Evolutionary conservation across 2,888 invertebrate genomes (phyloP), one percentile per base, ranked within the genome.

Genomic region (Hypomecis atomaria): DNA sequence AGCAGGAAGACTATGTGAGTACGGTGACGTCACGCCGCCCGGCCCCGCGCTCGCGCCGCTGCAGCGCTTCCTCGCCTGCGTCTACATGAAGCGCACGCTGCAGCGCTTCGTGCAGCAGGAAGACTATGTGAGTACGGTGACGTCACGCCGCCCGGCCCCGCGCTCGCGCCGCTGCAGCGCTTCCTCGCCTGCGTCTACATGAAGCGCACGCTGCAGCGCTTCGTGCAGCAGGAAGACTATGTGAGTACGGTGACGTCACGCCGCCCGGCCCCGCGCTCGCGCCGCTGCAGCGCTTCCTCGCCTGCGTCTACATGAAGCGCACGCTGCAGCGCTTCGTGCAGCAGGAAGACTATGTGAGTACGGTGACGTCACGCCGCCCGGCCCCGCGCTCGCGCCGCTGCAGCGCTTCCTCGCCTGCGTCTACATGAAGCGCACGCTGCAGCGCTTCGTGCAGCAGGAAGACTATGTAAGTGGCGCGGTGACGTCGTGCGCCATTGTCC

Each of bases 31-130:
- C n/a, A n/a, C n/a, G n/a, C 94, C 93, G 63, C 94, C 95, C 23
- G 96, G 96, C 6, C 96, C 96, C 0, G 95, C 96, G 73, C 94
- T 97, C 69, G 96, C 97, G 67, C 97, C 97, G 33, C 83, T 99
- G 62, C 98, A 99, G 89, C 94, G 98, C 69, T 99, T 99, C 89
- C 94, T 99, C 43, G 98, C 98, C 45, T 98, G 98, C 84, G 97
- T 98, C 50, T 98, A 96, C 82, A 96, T 99, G 95, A 94, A 97
- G 65, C 93, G 98, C 59, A 97, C 98, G 78, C 89, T 99, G 70
- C 97, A 98, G 75, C 94, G 98, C 48, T 96, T 96, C 77, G 96
- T 98, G 59, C 97, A 97, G 78, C 94, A 94, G 52, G 98, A 98
- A 79, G 97, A 97, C 49, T 94, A 93, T 74, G 95, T 95, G 75